Conservation (phyloP, 2,113 vertebrate genomes). For the Anolis sagrei region DNA sequence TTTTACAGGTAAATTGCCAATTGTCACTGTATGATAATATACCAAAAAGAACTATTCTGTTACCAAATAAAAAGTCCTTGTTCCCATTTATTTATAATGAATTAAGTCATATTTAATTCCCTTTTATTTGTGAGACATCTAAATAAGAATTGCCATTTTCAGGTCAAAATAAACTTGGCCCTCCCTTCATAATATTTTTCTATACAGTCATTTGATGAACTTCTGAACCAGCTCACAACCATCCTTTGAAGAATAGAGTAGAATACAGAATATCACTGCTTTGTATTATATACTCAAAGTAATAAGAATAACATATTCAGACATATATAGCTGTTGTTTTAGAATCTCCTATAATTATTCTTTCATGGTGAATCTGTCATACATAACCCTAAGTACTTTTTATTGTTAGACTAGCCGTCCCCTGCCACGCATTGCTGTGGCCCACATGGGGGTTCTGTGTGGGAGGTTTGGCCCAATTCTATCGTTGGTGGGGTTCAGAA, state of each 20-base stretch:
- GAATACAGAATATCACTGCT: slow-evolving; percentile 51
- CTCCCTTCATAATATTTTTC: slow-evolving; percentile 61
- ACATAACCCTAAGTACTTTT: background rate
- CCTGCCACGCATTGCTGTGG: too few species aligned
- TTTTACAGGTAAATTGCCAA: background rate
- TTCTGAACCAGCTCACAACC: slow-evolving; percentile 64
- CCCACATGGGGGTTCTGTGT: too few species aligned
- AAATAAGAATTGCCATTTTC: background rate
- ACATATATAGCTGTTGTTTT: slow-evolving; percentile 50
- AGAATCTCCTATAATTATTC: slow-evolving; percentile 31
- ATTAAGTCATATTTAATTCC: slow-evolving; percentile 34
- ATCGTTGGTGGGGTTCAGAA: too few species aligned
- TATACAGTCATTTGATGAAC: slow-evolving; percentile 38
- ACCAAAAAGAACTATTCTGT: background rate
- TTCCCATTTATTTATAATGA: background rate
- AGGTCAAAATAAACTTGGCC: slow-evolving; percentile 46
- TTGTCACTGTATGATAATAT: background rate
- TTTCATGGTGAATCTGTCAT: background rate
- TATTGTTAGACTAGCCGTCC: too few species aligned
- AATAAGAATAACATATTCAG: slow-evolving; percentile 41
- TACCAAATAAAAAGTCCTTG: background rate
- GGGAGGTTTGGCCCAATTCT: too few species aligned
- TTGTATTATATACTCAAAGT: slow-evolving; percentile 44
- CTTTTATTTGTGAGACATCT: background rate
- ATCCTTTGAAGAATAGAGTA: slow-evolving; percentile 66